These are phyloP conservation scores for Trichomycterus rosablanca DNA, from an alignment of 2,113 vertebrate species.

Conservation along the genomic window DNA sequence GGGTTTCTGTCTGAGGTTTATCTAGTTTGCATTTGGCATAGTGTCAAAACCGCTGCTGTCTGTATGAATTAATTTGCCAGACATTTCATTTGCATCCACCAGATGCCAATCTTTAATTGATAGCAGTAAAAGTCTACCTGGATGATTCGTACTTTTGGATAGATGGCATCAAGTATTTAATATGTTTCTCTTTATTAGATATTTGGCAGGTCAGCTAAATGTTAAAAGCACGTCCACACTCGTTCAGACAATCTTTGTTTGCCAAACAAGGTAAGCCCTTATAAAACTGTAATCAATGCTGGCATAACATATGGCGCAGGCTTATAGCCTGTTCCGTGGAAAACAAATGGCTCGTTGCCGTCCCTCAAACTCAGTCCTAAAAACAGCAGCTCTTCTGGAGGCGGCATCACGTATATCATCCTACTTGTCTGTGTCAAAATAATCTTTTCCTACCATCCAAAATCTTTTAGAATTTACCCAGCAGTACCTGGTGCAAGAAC, in stretches of 20 bases:
- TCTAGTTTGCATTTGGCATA: constrained; percentile 31
- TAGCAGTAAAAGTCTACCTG: constrained; percentile 8
- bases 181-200: constrained; percentile 2
- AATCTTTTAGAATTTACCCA: no score
- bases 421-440: constrained; percentile 22
- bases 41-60: no score
- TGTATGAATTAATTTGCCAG: constrained; percentile 24
- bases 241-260: constrained; percentile 22
- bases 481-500: constrained; percentile 35
- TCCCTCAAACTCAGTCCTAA: constrained; percentile 26
- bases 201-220: constrained; percentile 9
- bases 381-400: constrained; percentile 33
- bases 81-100: constrained; percentile 31
- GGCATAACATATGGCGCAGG: constrained; percentile 43
- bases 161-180: constrained; percentile 23
- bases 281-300: constrained; percentile 44
- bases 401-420: no score
- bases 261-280: constrained; percentile 32
- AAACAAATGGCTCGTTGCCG: constrained; percentile 31
- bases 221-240: constrained; percentile 13
- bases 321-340: constrained; percentile 34
- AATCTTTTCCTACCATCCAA: background rate
- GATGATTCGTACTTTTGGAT: constrained; percentile 25
- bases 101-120: constrained; percentile 48
- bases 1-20: no score